phyloP scores from a whole-genome alignment of 1,140 invertebrate species.

The Heliconius hermathena region DNA sequence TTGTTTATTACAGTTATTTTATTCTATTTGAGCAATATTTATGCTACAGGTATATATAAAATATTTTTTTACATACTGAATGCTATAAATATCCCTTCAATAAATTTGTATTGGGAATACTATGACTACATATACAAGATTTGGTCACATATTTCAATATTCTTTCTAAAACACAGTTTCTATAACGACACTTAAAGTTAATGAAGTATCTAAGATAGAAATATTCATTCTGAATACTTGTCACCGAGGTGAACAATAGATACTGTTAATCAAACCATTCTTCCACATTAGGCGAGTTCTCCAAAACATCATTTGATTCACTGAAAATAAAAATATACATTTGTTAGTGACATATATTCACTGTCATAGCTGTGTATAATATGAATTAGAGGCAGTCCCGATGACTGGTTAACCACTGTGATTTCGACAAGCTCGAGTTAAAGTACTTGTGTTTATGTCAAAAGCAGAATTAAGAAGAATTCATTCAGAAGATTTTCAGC shows the following conservation, averaged over 20 bases:
- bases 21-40: not conserved
- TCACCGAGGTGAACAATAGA: constrained; percentile 42
- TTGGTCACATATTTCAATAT: not conserved
- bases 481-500: no score
- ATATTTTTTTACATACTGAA: not conserved
- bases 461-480: no score
- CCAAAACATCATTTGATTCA: constrained; percentile 90
- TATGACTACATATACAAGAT: not conserved
- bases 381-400: no score
- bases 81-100: constrained; percentile 9
- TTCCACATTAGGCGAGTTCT: constrained; percentile 86
- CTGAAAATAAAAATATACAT: constrained; percentile 80
- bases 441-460: no score
- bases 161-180: not conserved
- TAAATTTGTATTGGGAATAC: not conserved
- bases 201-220: constrained; percentile 16
- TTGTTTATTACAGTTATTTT: not conserved
- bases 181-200: constrained; percentile 21
- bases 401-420: no score
- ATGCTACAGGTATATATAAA: not conserved
- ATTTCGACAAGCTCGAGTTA: no score
- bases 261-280: constrained; percentile 78
- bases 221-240: constrained; percentile 13
- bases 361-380: no score
- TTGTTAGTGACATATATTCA: not conserved